These are phyloP conservation scores for Neolamprologus toae DNA, from an alignment of 2,113 vertebrate species.

Conservation along the genomic window DNA sequence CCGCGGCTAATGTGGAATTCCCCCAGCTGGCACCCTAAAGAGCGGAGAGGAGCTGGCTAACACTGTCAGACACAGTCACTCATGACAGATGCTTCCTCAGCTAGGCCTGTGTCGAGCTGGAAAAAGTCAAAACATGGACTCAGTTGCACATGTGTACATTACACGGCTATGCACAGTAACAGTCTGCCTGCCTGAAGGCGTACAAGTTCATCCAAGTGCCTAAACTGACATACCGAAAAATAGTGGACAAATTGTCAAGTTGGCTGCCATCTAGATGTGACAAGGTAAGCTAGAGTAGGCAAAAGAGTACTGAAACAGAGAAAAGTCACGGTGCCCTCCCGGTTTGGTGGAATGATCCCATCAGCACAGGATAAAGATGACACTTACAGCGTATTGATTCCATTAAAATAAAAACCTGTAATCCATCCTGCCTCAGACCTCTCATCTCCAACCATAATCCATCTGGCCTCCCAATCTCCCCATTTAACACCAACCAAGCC, in stretches of 20 bases:
- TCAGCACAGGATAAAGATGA: conserved; percentile 62
- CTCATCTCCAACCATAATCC: conserved; percentile 67
- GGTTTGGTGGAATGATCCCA: conserved; percentile 68
- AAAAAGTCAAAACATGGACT: conserved; percentile 31
- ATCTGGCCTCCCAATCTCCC: conserved; percentile 50
- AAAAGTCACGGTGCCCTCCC: conserved; percentile 55
- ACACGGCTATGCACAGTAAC: conserved; percentile 14
- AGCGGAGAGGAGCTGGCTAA: conserved; percentile 53
- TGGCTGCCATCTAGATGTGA: conserved; percentile 27
- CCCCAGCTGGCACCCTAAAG: conserved; percentile 73
- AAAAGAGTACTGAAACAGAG: conserved; percentile 20
- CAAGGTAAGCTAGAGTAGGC: conserved; percentile 34
- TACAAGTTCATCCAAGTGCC: conserved; percentile 11
- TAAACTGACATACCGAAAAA: not conserved
- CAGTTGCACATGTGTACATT: conserved; percentile 13
- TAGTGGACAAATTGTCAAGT: not conserved
- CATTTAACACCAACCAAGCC: conserved; percentile 52
- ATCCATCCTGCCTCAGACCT: conserved; percentile 64
- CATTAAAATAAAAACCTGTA: conserved; percentile 62
- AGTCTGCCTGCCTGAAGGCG: not conserved
- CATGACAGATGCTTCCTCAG: conserved; percentile 50
- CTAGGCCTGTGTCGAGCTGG: not conserved
- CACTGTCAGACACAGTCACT: conserved; percentile 60
- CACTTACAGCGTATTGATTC: conserved; percentile 69
- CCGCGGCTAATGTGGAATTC: conserved; percentile 75